phyloP scores from a whole-genome alignment of 2,113 vertebrate genomes.

The Hyperoodon ampullatus region DNA sequence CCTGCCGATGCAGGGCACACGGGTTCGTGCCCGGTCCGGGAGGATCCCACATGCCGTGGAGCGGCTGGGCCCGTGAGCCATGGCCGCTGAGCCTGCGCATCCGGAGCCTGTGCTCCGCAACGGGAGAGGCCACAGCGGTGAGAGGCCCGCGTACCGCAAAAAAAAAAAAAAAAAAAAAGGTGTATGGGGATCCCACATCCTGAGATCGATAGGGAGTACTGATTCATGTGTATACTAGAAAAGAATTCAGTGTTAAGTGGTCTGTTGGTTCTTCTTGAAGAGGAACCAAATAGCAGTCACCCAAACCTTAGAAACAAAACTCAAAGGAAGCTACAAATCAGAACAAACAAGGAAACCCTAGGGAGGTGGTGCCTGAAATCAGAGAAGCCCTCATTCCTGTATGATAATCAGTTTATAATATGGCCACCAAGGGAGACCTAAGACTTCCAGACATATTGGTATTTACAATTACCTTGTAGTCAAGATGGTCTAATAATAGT shows the following conservation, averaged over 20 bases:
- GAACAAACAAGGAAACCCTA: constrained; percentile 58
- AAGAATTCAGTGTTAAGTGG: constrained; percentile 19
- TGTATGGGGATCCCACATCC: constrained; percentile 39
- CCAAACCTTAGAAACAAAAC: constrained; percentile 63
- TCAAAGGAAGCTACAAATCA: constrained; percentile 57
- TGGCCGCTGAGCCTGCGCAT: too few species aligned
- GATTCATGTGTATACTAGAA: background rate
- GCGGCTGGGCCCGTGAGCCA: too few species aligned
- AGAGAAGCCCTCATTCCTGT: background rate
- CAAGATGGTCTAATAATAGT: background rate
- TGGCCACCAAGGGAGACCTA: background rate
- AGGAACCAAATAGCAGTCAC: constrained; percentile 68
- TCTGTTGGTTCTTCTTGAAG: constrained; percentile 71
- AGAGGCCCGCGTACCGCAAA: too few species aligned
- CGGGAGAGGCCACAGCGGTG: too few species aligned
- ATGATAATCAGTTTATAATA: background rate
- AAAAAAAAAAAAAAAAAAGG: too few species aligned
- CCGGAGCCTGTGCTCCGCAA: too few species aligned
- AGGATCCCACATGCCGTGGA: too few species aligned
- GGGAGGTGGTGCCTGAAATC: background rate
- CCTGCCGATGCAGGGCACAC: too few species aligned
- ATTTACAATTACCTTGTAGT: background rate
- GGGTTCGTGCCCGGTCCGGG: too few species aligned
- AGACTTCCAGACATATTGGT: background rate
- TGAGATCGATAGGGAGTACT: constrained; percentile 27